Base-by-base conservation (phyloP, 2,113 vertebrate species). In the Microtus ochrogaster region DNA sequence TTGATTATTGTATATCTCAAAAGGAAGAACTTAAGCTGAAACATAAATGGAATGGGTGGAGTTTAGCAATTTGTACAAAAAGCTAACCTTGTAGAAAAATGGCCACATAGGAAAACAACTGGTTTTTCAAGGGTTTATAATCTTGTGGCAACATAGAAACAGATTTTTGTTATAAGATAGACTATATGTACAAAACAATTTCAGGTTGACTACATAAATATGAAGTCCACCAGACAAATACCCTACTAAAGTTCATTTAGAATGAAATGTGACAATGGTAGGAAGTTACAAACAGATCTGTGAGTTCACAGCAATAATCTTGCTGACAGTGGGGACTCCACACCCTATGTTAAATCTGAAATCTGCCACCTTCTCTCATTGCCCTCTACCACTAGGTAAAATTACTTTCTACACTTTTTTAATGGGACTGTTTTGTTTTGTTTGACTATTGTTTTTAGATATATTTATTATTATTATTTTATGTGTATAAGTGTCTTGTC, bases 11-110 rank as follows among this genome's bases (percentile, higher is more conserved):
- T 19, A 87, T 13, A 1, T 41, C 52, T 95, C 11, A 78, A 94
- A 88, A 49, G 65, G 26, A 66, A 47, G 5, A 41, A 13, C 96
- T 79, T 86, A 77, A 36, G 7, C 10, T 22, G 0, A 11, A 55
- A 61, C 93, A 81, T 95, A 97, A 97, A 94, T 92, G 44, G 93
- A 63, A 94, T 70, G 6, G 0, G 92, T 92, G 49, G 6, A 93
- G 95, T 96, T 36, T 0, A 77, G 26, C 86, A 49, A 97, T 89
- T 97, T 97, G 89, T 94, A 61, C 77, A 88, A 30, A 92, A 55
- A n/a, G 24, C 52, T 91, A 94, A 58, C 26, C 24, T 92, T 79
- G 16, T 82, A 91, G 6, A 22, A 85, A 93, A 91, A 17, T n/a
- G 11, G 0, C 3, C 24, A 39, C 9, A 36, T 4, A 41, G 1